Base-by-base conservation (phyloP, 1,140 invertebrate genomes). In the Drosophila kepulauana region DNA sequence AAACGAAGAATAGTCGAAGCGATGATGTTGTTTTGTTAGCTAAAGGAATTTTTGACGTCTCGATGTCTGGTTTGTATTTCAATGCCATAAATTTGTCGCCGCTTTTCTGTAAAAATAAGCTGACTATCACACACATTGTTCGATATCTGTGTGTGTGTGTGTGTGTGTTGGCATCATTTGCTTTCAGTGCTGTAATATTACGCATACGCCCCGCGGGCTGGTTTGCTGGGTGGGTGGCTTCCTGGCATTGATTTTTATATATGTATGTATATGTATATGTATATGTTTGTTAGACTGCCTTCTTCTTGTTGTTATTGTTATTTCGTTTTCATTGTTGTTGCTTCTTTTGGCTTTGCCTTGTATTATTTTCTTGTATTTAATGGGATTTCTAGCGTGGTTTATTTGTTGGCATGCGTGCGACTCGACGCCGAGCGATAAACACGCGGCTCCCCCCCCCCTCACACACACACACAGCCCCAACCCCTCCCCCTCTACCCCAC, bases 381-480 rank as follows among this genome's bases (percentile, higher is more conserved):
- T 88, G 85, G 84, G 70, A 89, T 89, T 88, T 84, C 80, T 89
- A 88, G 84, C 85, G 67, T 78, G 85, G 80, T 88, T 88, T 89
- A 80, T 84, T 88, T 84, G 80, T 73, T 88, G 84, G 84, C 84
- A 89, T 88, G 84, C 84, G 84, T 89, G 84, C 70, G 84, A 20
- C 57, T 13, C 62, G 62, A 65, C 80, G 80, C 70, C 70, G 63
- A 75, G 74, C 84, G 84, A 89, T 88, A 88, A 88, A 88, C 84
- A 88, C 85, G 80, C 80, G 80, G 77, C 54, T 69, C 65, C 63
- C 73, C 13, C 64, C 43, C 20, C 64, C 43, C 20, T 11, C 15
- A 5, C 15, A 16, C 43, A 16, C 20, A 25, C 3, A 25, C 20
- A 11, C n/a, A n/a, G 3, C 10, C 15, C 1, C n/a, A 52, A 5